Base-by-base conservation (phyloP, 2,113 vertebrate genomes). In the Henicopernis longicauda region DNA sequence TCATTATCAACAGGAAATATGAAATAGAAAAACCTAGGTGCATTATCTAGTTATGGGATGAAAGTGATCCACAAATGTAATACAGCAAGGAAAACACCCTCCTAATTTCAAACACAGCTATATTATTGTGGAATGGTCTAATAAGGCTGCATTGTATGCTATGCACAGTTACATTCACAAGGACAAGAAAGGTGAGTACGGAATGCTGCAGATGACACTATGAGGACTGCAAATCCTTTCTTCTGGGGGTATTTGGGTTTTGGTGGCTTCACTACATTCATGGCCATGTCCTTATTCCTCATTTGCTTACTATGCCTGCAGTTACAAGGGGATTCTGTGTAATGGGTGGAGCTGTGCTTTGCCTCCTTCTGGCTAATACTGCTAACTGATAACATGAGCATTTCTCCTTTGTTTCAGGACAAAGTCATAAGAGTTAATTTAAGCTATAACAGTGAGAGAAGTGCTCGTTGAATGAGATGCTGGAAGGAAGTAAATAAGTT, bases 401-500 rank as follows among this genome's bases (percentile, higher is more conserved):
- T 88, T 67, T 74, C 31, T 86, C 34, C 22, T 89, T 71, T 89
- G 31, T 76, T 87, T 85, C 52, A 72, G 34, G 78, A 82, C 44
- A 82, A 89, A 89, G 47, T 40, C 84, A 87, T 40, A 49, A 44
- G 70, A 90, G 44, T 93, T 85, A 93, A 87, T 94, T 90, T 91
- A 61, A 80, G 15, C 82, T 58, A 11, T 45, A 91, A 47, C 10
- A 85, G 32, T 54, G 69, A 94, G 36, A 82, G 49, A 72, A 87
- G 10, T 31, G 36, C 49, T 96, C 42, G 36, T 69, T 31, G 11
- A 95, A 80, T 93, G 73, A 89, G 81, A 87, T 1, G 38, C 40
- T 79, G 92, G 93, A 45, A 94, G 31, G 70, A 90, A 49, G 87
- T 82, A 94, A 96, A 95, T 90, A 4, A 85, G 34, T 94, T 94